phyloP scores from a whole-genome alignment of 2,888 invertebrate species.

The Hyles lineata region DNA sequence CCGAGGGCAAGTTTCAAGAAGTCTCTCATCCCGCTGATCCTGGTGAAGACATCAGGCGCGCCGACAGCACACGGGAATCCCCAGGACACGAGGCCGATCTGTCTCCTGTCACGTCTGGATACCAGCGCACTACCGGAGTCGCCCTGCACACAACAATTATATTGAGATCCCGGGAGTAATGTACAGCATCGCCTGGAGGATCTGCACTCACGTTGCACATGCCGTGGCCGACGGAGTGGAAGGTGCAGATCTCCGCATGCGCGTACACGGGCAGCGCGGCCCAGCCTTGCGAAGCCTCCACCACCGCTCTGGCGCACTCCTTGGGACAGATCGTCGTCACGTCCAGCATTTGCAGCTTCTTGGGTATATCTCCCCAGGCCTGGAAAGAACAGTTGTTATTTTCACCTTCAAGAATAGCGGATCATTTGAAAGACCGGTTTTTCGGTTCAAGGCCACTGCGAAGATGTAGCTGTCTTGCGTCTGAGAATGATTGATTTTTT shows the following conservation, averaged over 20 bases:
- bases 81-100: constrained; percentile 45
- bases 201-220: constrained; percentile 51
- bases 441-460: too few relatives aligned
- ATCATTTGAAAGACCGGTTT: too few relatives aligned
- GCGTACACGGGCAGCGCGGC: constrained; percentile 35
- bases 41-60: constrained; percentile 40
- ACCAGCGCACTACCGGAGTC: constrained; percentile 47
- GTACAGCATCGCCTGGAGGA: too few relatives aligned
- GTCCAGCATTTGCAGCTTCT: constrained; percentile 45
- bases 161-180: background rate
- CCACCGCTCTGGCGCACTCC: constrained; percentile 37
- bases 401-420: too few relatives aligned
- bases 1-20: too few relatives aligned
- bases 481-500: too few relatives aligned
- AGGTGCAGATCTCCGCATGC: constrained; percentile 48
- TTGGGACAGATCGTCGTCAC: constrained; percentile 44
- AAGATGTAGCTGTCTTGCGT: too few relatives aligned
- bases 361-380: constrained; percentile 8
- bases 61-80: constrained; percentile 42
- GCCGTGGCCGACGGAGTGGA: constrained; percentile 43
- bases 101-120: background rate
- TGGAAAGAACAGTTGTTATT: background rate
- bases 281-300: background rate
- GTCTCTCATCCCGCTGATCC: constrained; percentile 31
- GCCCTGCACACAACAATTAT: constrained; percentile 36